Percentiles rank a stretch among this genome's conserved stretches.
These are phyloP conservation scores for Melanophora roralis DNA, from an alignment of 2,888 invertebrate genomes.

Conservation along the genomic window DNA sequence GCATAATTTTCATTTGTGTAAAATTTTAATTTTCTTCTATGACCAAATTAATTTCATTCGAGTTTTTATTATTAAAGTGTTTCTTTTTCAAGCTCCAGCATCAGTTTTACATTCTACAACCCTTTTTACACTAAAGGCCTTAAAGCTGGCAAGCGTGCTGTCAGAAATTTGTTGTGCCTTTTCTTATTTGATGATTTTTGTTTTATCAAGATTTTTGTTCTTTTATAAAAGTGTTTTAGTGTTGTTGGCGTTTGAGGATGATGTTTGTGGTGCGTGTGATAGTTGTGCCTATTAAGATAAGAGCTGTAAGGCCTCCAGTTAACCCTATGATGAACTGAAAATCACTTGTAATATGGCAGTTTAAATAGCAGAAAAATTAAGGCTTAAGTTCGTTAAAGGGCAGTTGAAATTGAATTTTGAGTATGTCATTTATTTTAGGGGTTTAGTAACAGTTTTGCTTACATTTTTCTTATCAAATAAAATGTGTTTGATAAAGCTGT, in stretches of 20 bases:
- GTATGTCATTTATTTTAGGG: not conserved
- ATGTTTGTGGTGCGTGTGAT: slow-evolving; percentile 15
- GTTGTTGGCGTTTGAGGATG: not conserved
- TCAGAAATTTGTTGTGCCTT: slow-evolving; percentile 37
- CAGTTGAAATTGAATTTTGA: slow-evolving; percentile 18
- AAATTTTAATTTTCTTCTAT: slow-evolving; percentile 43
- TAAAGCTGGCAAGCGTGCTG: not conserved
- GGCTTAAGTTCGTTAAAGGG: slow-evolving; percentile 8
- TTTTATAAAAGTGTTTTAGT: not conserved
- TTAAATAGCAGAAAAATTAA: slow-evolving; percentile 7
- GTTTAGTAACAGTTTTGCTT: no score
- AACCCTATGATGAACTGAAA: slow-evolving; percentile 58
- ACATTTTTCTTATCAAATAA: no score
- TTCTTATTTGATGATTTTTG: slow-evolving; percentile 8
- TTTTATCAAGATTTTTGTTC: slow-evolving; percentile 50
- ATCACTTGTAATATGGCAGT: slow-evolving; percentile 51
- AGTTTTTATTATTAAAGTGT: slow-evolving; percentile 1
- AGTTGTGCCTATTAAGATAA: slow-evolving; percentile 51
- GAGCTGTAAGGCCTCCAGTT: slow-evolving; percentile 34
- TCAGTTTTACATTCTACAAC: not conserved
- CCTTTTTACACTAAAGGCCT: not conserved
- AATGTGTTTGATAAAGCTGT: no score
- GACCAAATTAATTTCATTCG: slow-evolving; percentile 22
- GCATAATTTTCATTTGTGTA: slow-evolving; percentile 41
- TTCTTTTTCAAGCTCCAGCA: not conserved